Evolutionary conservation across 2,797 vertebrate species (phyloP).

Genomic region (Heteromormyrus szaboi): DNA sequence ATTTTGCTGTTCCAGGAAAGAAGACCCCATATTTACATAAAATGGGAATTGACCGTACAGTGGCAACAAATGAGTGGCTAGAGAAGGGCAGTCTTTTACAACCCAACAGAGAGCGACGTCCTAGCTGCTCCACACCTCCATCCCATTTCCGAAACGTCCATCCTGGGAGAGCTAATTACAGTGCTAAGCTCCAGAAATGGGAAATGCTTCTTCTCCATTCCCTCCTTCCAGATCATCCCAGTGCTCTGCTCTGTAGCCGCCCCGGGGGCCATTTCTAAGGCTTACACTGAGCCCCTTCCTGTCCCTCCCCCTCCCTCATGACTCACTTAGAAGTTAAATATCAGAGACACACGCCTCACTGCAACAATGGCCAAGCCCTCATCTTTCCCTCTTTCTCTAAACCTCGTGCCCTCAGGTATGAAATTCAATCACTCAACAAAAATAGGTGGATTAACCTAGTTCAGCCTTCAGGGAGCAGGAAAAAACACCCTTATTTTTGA

Average conservation of each 20-base stretch:
- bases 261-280: not conserved
- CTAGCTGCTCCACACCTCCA: not conserved
- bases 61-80: not conserved
- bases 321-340: slow-evolving; percentile 45
- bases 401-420: slow-evolving; percentile 61
- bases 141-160: not conserved
- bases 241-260: not conserved
- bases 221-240: slow-evolving; percentile 17
- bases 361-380: slow-evolving; percentile 51
- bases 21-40: slow-evolving; percentile 33
- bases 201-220: slow-evolving; percentile 23
- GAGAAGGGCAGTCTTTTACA: not conserved
- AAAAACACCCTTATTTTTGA: slow-evolving; percentile 47
- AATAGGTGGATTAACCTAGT: slow-evolving; percentile 60
- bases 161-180: not conserved
- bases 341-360: slow-evolving; percentile 50
- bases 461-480: slow-evolving; percentile 40
- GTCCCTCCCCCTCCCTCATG: slow-evolving; percentile 11
- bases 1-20: slow-evolving; percentile 39
- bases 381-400: not conserved
- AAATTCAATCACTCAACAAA: slow-evolving; percentile 63
- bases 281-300: not conserved
- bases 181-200: not conserved
- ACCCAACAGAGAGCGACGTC: not conserved
- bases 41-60: not conserved